A percentile compares a stretch with the other conserved stretches of the same genome.
Evolutionary conservation across 2,888 invertebrate genomes (phyloP).

Genomic region (Brachynemurus nebulosus): DNA sequence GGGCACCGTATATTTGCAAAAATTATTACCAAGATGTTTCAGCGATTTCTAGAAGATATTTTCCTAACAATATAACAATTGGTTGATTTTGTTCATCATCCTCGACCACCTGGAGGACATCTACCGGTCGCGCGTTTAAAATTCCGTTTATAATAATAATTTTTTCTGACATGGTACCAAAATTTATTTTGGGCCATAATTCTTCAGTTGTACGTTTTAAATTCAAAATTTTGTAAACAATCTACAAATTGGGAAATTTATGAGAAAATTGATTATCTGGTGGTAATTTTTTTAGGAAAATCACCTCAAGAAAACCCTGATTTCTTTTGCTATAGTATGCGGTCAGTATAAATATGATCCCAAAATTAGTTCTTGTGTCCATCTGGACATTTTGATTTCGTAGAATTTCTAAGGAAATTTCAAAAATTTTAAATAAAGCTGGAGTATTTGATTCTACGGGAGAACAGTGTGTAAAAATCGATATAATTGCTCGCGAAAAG

Average conservation of each 20-base stretch:
- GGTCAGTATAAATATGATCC: slow-evolving; percentile 32
- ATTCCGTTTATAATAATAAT: neutral
- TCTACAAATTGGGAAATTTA: neutral
- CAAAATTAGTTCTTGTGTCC: slow-evolving; percentile 50
- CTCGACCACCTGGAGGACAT: neutral
- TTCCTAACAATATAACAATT: neutral
- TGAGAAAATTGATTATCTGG: neutral
- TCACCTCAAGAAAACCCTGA: neutral
- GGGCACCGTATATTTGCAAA: no score
- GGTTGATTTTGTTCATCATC: no score
- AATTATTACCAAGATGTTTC: neutral
- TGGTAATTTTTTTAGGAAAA: neutral
- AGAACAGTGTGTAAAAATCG: neutral
- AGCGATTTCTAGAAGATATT: slow-evolving; percentile 1
- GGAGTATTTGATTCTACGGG: neutral
- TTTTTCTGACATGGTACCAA: neutral
- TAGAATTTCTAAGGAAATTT: slow-evolving; percentile 18
- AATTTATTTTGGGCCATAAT: neutral
- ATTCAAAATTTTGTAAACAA: neutral
- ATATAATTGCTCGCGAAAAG: neutral
- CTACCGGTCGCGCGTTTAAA: neutral
- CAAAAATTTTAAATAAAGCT: neutral
- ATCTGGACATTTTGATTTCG: slow-evolving; percentile 39
- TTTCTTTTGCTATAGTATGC: slow-evolving; percentile 22
- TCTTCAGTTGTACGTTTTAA: neutral